A percentile compares a stretch with the other conserved stretches of the same genome.
phyloP scores from a whole-genome alignment of 35 echinoderm and acorn worm genomes.

The Ptychodera flava region DNA sequence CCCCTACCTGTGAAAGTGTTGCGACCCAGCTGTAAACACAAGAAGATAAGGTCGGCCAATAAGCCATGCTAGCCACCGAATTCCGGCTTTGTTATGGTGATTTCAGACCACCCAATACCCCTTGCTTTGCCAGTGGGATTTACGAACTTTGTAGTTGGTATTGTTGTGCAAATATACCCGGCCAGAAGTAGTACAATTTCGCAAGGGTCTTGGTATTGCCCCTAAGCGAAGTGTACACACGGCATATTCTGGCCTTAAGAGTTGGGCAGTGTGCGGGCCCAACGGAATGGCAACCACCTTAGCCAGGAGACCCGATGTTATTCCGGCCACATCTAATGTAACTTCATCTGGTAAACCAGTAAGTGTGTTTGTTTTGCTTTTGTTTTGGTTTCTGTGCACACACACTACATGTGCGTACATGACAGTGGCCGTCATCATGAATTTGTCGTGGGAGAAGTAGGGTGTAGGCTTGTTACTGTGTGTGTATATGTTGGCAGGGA shows the following conservation, averaged over 20 bases:
- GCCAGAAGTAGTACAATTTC: neutral
- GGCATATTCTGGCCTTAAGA: too few species aligned
- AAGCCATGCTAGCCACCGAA: neutral
- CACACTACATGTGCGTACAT: too few species aligned
- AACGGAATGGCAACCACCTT: neutral
- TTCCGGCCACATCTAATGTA: neutral
- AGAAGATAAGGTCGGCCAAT: neutral
- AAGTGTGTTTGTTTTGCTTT: too few species aligned
- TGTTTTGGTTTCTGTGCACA: too few species aligned
- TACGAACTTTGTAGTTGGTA: neutral
- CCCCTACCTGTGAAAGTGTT: too few species aligned
- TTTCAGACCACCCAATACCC: neutral
- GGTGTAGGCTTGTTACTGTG: too few species aligned
- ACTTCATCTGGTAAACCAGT: neutral
- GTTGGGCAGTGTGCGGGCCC: too few species aligned
- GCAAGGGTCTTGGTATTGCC: too few species aligned
- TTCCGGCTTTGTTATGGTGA: neutral
- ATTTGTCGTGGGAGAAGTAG: too few species aligned
- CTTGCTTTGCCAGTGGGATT: neutral
- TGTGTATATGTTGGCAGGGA: too few species aligned
- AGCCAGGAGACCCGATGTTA: neutral
- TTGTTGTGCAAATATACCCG: neutral
- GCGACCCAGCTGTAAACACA: neutral
- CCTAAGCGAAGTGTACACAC: too few species aligned
- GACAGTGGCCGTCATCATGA: too few species aligned